Base-by-base conservation (phyloP, 2,888 invertebrate species). In the Capitulum mitella region DNA sequence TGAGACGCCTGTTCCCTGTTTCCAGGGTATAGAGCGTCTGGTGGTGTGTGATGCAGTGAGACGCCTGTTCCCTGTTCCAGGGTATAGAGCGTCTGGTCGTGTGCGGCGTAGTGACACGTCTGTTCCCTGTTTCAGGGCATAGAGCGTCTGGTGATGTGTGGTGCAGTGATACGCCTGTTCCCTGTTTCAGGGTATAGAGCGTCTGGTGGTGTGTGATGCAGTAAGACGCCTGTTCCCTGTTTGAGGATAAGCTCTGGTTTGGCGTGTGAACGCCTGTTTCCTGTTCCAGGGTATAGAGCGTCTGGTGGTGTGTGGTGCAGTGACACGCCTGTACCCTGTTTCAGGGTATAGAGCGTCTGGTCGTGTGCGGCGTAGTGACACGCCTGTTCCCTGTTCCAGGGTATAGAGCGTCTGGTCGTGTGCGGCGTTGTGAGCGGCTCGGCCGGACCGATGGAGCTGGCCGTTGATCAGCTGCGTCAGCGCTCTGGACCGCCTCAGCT, bases 361-460 rank as follows among this genome's bases (percentile, higher is more conserved):
- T 51, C 3, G 19, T 51, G 6, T 51, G 29, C 5, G 26, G 12
- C 12, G 6, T 43, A 12, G 6, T 43, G 43, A 43, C 43, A 5
- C 12, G 6, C 43, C 43, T 51, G 29, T 58, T 29, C n/a, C 29
- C 12, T 10, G 34, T 37, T 8, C 40, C 40, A 70, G 70, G 70
- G 40, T 40, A 37, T 70, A 1, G 70, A 93, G 85, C 86, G 93
- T 82, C 86, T 93, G 79, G 88, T 93, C 78, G 83, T 87, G 46
- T 84, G 85, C 1, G 85, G 85, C 80, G 84, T 82, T 75, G 86
- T 90, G 77, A 88, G 88, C 75, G 88, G 88, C 80, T 16, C 70
- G 14, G 26, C 70, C 26, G 70, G 37, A 26, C 70, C 70, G 0
- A 22, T 70, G 40, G 37, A 70, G 37, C 40, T 70, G 70, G 70